phyloP scores from a whole-genome alignment of 2,113 vertebrate species.

The Myocastor coypus region DNA sequence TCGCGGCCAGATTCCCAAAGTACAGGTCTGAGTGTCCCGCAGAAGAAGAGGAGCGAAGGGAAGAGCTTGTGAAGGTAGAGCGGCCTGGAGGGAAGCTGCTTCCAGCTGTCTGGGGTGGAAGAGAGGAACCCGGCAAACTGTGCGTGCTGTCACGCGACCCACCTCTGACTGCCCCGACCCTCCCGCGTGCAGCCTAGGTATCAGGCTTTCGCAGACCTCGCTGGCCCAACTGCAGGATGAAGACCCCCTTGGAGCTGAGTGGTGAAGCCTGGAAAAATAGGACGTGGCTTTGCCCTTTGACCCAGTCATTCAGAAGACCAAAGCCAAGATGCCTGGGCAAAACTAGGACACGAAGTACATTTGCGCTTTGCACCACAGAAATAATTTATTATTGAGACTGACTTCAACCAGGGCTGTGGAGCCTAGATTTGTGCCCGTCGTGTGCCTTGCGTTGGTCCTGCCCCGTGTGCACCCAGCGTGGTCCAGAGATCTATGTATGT shows the following conservation, averaged over 20 bases:
- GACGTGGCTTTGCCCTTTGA: not conserved
- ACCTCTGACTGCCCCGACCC: not conserved
- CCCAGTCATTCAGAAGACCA: not conserved
- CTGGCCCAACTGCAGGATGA: not conserved
- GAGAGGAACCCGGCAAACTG: rapidly evolving
- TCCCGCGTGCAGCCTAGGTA: rapidly evolving
- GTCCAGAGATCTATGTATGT: not conserved
- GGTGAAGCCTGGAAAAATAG: not conserved
- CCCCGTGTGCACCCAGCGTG: not conserved
- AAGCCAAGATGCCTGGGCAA: not conserved
- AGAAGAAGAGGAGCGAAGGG: not conserved
- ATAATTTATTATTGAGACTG: not conserved
- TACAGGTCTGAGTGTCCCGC: not conserved
- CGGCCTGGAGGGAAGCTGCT: not conserved
- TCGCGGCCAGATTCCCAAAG: not conserved
- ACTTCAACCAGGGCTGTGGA: not conserved
- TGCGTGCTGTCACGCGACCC: too few relatives aligned
- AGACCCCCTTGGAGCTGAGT: rapidly evolving
- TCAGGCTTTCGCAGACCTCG: too few relatives aligned
- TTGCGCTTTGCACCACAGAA: not conserved
- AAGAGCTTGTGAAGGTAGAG: not conserved
- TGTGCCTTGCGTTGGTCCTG: not conserved
- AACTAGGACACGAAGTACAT: not conserved
- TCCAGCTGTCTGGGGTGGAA: not conserved
- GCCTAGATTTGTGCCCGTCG: too few relatives aligned